Evolutionary conservation across 2,888 invertebrate genomes (phyloP).

Genomic region (Chrysodeixis includens): DNA sequence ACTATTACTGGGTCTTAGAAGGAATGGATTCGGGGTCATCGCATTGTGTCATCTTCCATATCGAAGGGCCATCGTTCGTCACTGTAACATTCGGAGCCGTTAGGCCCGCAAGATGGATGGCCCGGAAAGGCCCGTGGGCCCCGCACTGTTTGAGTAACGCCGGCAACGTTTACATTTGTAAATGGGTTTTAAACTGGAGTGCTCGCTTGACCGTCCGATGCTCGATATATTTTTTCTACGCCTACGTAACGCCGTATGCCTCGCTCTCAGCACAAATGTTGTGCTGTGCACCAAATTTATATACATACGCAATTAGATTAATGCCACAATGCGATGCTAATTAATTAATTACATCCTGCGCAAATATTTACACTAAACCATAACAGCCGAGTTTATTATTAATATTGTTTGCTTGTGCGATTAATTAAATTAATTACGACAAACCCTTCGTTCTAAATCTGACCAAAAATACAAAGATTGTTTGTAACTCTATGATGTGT

Average conservation of each 20-base stretch:
- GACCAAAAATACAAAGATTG: slow-evolving; percentile 35
- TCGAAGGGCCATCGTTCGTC: slow-evolving; percentile 80
- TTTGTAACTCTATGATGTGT: slow-evolving; percentile 50
- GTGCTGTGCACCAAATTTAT: slow-evolving; percentile 28
- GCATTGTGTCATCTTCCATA: slow-evolving; percentile 84
- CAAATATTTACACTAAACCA: slow-evolving; percentile 62
- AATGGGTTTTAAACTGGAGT: slow-evolving; percentile 75
- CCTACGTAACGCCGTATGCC: slow-evolving; percentile 26
- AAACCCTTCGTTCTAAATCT: slow-evolving; percentile 38
- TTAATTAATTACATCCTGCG: slow-evolving; percentile 61
- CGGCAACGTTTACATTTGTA: slow-evolving; percentile 73
- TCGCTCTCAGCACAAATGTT: slow-evolving; percentile 22
- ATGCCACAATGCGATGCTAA: slow-evolving; percentile 50
- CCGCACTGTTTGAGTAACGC: slow-evolving; percentile 62
- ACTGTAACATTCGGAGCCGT: slow-evolving; percentile 68
- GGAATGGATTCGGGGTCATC: slow-evolving; percentile 84
- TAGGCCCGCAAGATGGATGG: slow-evolving; percentile 75
- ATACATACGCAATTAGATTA: slow-evolving; percentile 49
- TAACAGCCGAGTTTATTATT: slow-evolving; percentile 59
- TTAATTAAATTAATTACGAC: slow-evolving; percentile 61
- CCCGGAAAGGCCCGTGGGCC: slow-evolving; percentile 54
- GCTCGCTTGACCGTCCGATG: slow-evolving; percentile 53
- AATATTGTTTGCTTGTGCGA: slow-evolving; percentile 65
- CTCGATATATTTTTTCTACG: slow-evolving; percentile 42
- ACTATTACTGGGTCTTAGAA: slow-evolving; percentile 78